Evolutionary conservation across 2,888 invertebrate species (phyloP).

Genomic region (Caenorhabditis drosophilae): DNA sequence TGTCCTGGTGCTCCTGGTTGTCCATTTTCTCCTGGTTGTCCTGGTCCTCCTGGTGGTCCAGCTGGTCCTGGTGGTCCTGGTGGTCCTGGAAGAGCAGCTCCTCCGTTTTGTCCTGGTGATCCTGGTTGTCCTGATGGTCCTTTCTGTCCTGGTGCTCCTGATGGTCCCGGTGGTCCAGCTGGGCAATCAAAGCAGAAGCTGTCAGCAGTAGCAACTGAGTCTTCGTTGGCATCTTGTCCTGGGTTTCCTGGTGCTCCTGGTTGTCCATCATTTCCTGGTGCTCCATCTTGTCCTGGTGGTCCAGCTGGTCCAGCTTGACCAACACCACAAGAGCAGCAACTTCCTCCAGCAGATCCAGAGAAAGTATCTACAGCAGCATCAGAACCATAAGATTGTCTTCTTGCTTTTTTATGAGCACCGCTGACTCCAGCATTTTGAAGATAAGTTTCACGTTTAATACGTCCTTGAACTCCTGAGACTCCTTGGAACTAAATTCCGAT

Average conservation of each 20-base stretch:
- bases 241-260: conserved; percentile 50
- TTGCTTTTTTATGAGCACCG: conserved; percentile 26
- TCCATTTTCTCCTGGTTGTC: conserved; percentile 52
- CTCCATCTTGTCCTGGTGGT: conserved; percentile 51
- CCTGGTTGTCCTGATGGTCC: conserved; percentile 49
- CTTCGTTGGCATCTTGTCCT: conserved; percentile 49
- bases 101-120: conserved; percentile 47
- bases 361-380: conserved; percentile 41
- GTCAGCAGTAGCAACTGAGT: conserved; percentile 29
- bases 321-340: conserved; percentile 51
- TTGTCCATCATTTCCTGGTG: conserved; percentile 52
- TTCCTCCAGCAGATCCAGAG: conserved; percentile 39
- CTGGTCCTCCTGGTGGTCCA: conserved; percentile 49
- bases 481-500: conserved; percentile 33
- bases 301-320: conserved; percentile 51
- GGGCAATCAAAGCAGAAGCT: conserved; percentile 57
- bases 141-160: conserved; percentile 48
- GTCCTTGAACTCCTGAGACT: conserved; percentile 32
- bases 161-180: conserved; percentile 43
- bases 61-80: conserved; percentile 45
- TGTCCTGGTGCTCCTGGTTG: conserved; percentile 50
- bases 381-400: conserved; percentile 29
- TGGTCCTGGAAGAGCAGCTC: conserved; percentile 44
- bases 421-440: conserved; percentile 31
- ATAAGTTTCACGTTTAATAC: conserved; percentile 39